phyloP scores from a whole-genome alignment of 2,797 vertebrate species.

The Propithecus perrieri region DNA sequence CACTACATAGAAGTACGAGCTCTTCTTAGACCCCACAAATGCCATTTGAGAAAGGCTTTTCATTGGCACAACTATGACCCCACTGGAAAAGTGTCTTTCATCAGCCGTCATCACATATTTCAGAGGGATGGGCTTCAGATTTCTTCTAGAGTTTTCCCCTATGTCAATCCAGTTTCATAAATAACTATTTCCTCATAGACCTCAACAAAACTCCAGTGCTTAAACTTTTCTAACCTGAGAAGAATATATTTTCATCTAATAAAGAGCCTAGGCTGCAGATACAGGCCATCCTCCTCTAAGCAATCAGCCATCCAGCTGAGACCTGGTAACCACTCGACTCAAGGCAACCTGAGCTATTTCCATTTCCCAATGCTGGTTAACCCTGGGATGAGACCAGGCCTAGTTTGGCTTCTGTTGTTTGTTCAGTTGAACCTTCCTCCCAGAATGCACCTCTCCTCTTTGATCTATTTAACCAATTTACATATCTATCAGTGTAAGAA shows the following conservation, averaged over 20 bases:
- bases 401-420: neutral
- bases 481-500: neutral
- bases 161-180: neutral
- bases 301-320: neutral
- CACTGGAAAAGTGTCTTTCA: neutral
- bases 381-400: neutral
- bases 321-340: neutral
- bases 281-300: neutral
- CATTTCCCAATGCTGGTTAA: neutral
- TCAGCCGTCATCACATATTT: neutral
- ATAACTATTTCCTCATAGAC: neutral
- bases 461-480: neutral
- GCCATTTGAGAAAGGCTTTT: neutral
- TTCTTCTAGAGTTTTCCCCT: neutral
- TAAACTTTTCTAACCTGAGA: neutral
- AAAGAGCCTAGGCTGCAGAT: neutral
- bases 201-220: neutral
- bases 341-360: neutral
- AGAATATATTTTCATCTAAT: neutral
- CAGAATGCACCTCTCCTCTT: neutral
- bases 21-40: neutral
- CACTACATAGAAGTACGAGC: neutral
- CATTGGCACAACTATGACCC: neutral
- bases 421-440: neutral
- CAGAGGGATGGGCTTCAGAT: neutral